Evolutionary conservation across 64 coral and sea anemone species (phyloP), one percentile per base, ranked within the genome.

Genomic region (Orbicella faveolata): DNA sequence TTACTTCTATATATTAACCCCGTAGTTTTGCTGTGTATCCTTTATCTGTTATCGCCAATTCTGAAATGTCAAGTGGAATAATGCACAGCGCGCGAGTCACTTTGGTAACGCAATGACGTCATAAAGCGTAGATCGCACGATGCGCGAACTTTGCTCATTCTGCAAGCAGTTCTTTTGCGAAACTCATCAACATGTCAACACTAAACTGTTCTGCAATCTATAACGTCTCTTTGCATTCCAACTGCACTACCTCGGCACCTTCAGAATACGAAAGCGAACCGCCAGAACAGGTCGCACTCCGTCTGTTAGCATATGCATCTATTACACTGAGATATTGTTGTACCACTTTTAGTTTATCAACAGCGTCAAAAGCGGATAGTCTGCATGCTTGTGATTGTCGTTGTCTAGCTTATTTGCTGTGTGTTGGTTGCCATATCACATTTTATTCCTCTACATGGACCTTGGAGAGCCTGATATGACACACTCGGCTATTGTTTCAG

Each of bases 341-440:
- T 73, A 9, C 70, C 18, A 33, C 34, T 23, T 79, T 17, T 88
- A 93, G 73, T 75, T 9, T 90, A 88, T 37, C 90, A 90, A 65
- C 63, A 83, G 37, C 76, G 77, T 1, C 94, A 95, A 64, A 81
- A 66, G 13, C 68, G 78, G 6, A 89, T 95, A 23, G 73, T 92
- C 16, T 76, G 79, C 14, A 95, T 95, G 94, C 77, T 95, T 34
- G 64, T 92, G 21, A 62, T 82, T 14, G 89, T 92, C 48, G 94
- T 88, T 17, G 2, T 89, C 11, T 30, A 30, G 30, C 30, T 77
- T 95, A 69, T 95, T 95, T 34, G 89, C 84, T 16, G 88, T 84
- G 18, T 95, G 89, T 73, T 95, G 94, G 94, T 54, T 92, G 61
- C 94, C 94, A 15, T 89, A 77, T 88, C 94, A 95, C 51, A 86